Evolutionary conservation across 2,797 vertebrate genomes (phyloP).

Genomic region (Leptodactylus fallax): DNA sequence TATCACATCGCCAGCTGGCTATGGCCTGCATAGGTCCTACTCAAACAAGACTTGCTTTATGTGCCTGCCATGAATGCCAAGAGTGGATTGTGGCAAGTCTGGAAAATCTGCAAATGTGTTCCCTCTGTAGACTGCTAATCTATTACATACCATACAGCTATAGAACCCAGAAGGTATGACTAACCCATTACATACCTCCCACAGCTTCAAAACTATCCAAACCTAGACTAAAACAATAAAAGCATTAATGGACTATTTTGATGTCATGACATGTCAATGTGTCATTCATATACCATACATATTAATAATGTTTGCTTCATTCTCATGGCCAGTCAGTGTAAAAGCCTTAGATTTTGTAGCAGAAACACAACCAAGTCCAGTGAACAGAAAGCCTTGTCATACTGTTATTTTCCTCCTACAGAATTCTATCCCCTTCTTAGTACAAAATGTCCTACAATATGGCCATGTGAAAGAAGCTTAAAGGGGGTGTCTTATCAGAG

Average conservation of each 20-base stretch:
- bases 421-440: neutral
- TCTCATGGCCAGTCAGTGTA: too few species aligned
- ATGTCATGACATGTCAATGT: too few species aligned
- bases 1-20: slow-evolving; percentile 49
- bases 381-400: too few species aligned
- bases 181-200: neutral
- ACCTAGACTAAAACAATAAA: neutral
- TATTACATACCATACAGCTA: neutral
- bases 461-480: neutral
- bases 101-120: slow-evolving; percentile 20
- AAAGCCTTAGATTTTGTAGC: too few species aligned
- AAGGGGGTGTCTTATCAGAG: too few species aligned
- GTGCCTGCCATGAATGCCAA: slow-evolving; percentile 7
- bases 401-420: neutral
- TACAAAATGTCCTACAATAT: neutral
- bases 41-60: slow-evolving; percentile 16
- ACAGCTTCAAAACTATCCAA: neutral
- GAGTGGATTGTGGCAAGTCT: neutral
- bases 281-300: neutral
- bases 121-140: neutral
- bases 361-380: too few species aligned
- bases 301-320: neutral
- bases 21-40: slow-evolving; percentile 38
- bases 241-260: neutral
- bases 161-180: too few species aligned